These are phyloP conservation scores for Quadroppia sp. DNA, from an alignment of 2,888 invertebrate genomes.

Conservation along the genomic window DNA sequence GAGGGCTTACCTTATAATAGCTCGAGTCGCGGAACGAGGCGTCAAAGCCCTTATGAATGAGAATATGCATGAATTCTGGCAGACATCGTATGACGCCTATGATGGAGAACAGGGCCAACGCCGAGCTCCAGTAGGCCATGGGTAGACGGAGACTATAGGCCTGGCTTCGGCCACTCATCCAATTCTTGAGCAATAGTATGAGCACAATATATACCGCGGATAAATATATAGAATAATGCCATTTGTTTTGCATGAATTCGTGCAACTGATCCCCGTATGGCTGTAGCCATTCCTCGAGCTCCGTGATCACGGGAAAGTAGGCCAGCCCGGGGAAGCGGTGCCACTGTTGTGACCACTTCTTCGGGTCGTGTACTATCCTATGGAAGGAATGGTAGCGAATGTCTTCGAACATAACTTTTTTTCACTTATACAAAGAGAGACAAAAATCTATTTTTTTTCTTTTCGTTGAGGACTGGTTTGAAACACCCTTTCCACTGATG, in stretches of 20 bases:
- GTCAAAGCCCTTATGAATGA: constrained; percentile 24
- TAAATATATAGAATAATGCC: constrained; percentile 39
- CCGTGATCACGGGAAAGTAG: neutral
- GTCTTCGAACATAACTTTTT: constrained; percentile 18
- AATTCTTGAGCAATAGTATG: constrained; percentile 6
- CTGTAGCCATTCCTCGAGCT: constrained; percentile 17
- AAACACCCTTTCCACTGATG: no score
- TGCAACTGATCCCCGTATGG: constrained; percentile 11
- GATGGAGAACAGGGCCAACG: constrained; percentile 31
- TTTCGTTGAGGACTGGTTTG: no score
- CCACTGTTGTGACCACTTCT: constrained; percentile 31
- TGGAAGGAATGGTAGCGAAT: constrained; percentile 32
- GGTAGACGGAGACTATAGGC: constrained; percentile 15
- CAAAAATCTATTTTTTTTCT: no score
- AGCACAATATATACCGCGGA: constrained; percentile 23
- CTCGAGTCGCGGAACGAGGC: constrained; percentile 36
- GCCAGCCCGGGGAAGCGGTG: constrained; percentile 31
- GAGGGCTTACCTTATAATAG: constrained; percentile 37
- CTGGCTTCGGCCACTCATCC: neutral
- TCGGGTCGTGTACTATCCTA: constrained; percentile 15
- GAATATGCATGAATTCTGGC: constrained; percentile 36
- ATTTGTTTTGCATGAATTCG: constrained; percentile 18
- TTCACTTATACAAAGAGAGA: no score
- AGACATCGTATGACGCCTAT: constrained; percentile 36
- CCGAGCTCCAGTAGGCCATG: constrained; percentile 25